phyloP scores from a whole-genome alignment of 1,140 invertebrate species.

The Phenacoccus solenopsis region DNA sequence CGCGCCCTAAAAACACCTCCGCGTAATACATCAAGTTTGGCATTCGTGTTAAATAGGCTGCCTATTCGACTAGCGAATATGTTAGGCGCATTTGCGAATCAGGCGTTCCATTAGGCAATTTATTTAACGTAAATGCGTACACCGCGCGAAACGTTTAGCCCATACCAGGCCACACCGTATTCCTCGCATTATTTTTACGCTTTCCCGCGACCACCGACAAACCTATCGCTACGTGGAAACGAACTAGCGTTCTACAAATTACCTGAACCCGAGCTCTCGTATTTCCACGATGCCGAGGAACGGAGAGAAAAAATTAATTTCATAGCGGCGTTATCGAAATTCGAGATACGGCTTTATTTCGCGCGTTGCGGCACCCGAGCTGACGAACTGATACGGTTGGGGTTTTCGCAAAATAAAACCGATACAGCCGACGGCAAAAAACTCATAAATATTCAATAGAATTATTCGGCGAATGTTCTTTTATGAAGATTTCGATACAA shows the following conservation, averaged over 20 bases:
- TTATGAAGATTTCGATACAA: neutral
- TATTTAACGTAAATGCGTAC: neutral
- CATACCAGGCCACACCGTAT: too few relatives aligned
- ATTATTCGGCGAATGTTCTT: neutral
- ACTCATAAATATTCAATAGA: neutral
- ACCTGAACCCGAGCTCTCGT: too few relatives aligned
- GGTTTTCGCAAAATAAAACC: neutral
- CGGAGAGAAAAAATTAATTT: neutral
- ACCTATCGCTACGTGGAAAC: too few relatives aligned
- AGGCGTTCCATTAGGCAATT: constrained; percentile 1
- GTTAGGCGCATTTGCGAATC: neutral
- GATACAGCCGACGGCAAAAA: neutral
- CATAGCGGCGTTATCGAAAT: neutral
- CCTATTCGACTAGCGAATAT: neutral
- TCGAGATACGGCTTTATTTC: neutral
- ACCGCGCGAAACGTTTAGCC: neutral
- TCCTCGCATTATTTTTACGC: too few relatives aligned
- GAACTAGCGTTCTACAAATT: too few relatives aligned
- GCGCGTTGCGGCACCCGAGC: too few relatives aligned
- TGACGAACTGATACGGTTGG: too few relatives aligned
- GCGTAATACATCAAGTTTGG: constrained; percentile 1
- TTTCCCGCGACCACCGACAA: too few relatives aligned
- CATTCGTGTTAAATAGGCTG: neutral
- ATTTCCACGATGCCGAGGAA: too few relatives aligned
- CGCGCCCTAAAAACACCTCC: neutral